These are phyloP conservation scores for Hydra vulgaris DNA, from an alignment of 30 jellyfish, hydroid and myxozoan genomes.

Conservation along the genomic window DNA sequence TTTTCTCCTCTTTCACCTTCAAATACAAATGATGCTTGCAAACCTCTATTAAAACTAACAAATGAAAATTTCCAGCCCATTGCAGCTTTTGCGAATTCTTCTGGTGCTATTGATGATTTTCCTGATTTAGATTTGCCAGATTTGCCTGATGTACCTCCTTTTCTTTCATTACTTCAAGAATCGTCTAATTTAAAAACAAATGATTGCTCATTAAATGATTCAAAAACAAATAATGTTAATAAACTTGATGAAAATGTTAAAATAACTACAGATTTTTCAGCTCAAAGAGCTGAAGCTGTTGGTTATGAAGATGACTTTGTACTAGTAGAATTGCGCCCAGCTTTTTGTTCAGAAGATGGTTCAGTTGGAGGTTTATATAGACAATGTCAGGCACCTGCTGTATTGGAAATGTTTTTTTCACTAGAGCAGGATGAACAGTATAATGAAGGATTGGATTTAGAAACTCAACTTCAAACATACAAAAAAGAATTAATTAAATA, in stretches of 20 bases:
- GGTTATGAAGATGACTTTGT: constrained; percentile 98
- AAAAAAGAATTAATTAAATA: constrained; percentile 45
- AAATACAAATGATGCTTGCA: neutral
- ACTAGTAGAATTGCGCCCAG: constrained; percentile 93
- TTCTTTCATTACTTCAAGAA: constrained; percentile 53
- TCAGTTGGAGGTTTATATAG: constrained; percentile 74
- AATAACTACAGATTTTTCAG: constrained; percentile 9
- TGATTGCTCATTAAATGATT: neutral
- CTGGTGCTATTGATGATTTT: constrained; percentile 18
- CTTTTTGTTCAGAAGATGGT: constrained; percentile 66
- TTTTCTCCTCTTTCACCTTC: constrained; percentile 7
- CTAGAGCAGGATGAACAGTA: constrained; percentile 28
- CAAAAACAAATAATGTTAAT: neutral
- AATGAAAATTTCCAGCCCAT: constrained; percentile 27
- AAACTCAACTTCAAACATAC: constrained; percentile 43
- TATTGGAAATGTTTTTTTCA: constrained; percentile 55
- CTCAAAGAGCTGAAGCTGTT: constrained; percentile 69
- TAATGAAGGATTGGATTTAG: constrained; percentile 40
- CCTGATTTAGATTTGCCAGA: constrained; percentile 45
- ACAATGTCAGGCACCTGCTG: constrained; percentile 73
- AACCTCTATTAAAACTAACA: neutral
- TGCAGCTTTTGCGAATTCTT: constrained; percentile 77
- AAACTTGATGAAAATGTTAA: constrained; percentile 12
- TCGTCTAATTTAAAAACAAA: constrained; percentile 19
- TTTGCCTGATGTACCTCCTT: constrained; percentile 85